Evolutionary conservation across 1,140 invertebrate species (phyloP).

Genomic region (Drosophila watanabei): DNA sequence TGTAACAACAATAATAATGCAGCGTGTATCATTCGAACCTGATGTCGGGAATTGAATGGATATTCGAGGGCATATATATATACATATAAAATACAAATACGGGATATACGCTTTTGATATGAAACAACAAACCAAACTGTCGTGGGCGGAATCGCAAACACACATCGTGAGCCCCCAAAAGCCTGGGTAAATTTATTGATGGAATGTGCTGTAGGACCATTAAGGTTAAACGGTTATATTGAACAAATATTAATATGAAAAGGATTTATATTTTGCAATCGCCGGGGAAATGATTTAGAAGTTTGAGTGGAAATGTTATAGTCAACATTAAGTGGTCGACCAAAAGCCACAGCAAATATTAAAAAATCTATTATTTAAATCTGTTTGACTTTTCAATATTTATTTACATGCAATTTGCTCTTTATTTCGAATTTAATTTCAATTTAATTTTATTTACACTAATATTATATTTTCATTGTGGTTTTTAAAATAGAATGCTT

Average conservation of each 20-base stretch:
- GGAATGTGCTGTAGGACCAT: conserved; percentile 14
- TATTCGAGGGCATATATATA: conserved; percentile 12
- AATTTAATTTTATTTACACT: no score
- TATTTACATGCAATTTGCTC: not conserved
- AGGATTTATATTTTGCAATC: conserved; percentile 18
- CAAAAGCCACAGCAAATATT: not conserved
- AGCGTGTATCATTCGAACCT: conserved; percentile 29
- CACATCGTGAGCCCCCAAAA: conserved; percentile 32
- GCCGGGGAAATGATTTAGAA: conserved; percentile 5
- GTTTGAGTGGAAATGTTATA: not conserved
- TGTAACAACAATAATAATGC: conserved; percentile 75
- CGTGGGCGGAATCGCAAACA: conserved; percentile 41
- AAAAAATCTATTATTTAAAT: conserved; percentile 14
- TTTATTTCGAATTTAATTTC: not conserved
- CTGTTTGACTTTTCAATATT: not conserved
- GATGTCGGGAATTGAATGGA: conserved; percentile 37
- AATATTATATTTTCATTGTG: not conserved
- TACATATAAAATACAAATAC: conserved; percentile 43
- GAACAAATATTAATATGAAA: conserved; percentile 40
- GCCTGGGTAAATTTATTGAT: conserved; percentile 31
- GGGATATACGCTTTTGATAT: conserved; percentile 34
- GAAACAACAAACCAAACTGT: conserved; percentile 49
- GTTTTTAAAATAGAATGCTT: not conserved
- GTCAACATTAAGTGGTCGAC: conserved; percentile 4
- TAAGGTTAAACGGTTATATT: conserved; percentile 35